A percentile compares a stretch with the other conserved stretches of the same genome.
Conservation (phyloP, 2,113 vertebrate genomes). For the Brachypteracias leptosomus region DNA sequence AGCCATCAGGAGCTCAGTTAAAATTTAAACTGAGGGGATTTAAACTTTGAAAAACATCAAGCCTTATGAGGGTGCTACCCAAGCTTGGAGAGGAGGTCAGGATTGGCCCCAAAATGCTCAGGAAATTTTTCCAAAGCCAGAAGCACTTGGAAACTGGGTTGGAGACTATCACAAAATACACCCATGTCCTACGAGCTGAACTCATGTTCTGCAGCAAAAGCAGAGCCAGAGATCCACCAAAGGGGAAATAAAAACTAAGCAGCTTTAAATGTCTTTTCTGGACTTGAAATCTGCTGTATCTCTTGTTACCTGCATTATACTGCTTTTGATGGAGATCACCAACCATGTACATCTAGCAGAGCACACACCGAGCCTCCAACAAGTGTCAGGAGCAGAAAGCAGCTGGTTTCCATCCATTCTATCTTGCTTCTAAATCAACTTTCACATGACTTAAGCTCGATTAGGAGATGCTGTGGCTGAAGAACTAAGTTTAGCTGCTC, state of each 20-base stretch:
- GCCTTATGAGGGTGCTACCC: not conserved
- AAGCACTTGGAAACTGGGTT: not conserved
- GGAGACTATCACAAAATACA: not conserved
- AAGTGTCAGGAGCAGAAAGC: not conserved
- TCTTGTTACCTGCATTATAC: not conserved
- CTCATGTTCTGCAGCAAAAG: not conserved
- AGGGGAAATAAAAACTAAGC: not conserved
- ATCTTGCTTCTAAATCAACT: not conserved
- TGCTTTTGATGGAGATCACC: not conserved
- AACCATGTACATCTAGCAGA: rapidly evolving
- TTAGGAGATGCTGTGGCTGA: not conserved
- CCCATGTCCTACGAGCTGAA: rapidly evolving
- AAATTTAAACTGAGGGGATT: not conserved
- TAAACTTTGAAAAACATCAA: not conserved
- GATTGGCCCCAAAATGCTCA: not conserved
- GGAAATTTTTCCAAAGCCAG: not conserved
- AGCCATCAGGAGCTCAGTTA: not conserved
- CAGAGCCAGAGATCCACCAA: not conserved
- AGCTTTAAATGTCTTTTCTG: not conserved
- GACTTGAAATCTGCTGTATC: not conserved
- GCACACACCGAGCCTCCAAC: not conserved
- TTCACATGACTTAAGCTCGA: not conserved
- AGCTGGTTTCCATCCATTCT: not conserved
- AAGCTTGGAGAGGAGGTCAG: not conserved
- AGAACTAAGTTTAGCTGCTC: not conserved